Evolutionary conservation across 1,140 invertebrate species (phyloP).

Genomic region (Sarcophaga bullata): DNA sequence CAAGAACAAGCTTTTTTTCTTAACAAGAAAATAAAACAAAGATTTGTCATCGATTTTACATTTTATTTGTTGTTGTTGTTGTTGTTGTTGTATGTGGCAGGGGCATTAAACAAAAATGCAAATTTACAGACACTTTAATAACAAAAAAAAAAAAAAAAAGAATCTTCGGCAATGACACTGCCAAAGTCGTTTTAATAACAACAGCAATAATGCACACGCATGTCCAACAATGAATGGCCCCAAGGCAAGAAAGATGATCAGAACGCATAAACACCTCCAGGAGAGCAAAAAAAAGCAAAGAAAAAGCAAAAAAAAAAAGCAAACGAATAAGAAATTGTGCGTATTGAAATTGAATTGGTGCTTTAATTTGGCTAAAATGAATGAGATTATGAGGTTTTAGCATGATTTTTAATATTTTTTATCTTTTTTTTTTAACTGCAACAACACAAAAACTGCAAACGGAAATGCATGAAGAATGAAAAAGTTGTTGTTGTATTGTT

Average conservation of each 20-base stretch:
- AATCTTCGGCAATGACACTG: neutral
- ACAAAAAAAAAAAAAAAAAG: neutral
- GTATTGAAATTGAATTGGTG: neutral
- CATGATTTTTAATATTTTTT: neutral
- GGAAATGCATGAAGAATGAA: neutral
- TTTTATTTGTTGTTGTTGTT: too few species aligned
- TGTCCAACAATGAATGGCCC: neutral
- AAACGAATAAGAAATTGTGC: neutral
- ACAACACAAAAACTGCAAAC: neutral
- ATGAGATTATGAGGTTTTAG: neutral
- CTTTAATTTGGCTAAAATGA: neutral
- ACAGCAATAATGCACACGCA: neutral
- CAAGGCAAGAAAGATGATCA: constrained; percentile 1
- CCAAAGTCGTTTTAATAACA: neutral
- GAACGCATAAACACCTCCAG: neutral
- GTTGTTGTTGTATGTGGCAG: too few species aligned
- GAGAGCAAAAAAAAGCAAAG: too few species aligned
- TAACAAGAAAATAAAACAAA: neutral
- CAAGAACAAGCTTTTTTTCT: too few species aligned
- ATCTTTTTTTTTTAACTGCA: too few species aligned
- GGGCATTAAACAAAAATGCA: too few species aligned
- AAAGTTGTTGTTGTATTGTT: neutral
- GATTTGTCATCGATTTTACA: neutral
- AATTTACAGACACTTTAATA: neutral
- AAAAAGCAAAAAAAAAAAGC: too few species aligned